Evolutionary conservation across 1,140 invertebrate genomes (phyloP), one percentile per base, ranked within the genome.

Genomic region (Cydia pomonella): DNA sequence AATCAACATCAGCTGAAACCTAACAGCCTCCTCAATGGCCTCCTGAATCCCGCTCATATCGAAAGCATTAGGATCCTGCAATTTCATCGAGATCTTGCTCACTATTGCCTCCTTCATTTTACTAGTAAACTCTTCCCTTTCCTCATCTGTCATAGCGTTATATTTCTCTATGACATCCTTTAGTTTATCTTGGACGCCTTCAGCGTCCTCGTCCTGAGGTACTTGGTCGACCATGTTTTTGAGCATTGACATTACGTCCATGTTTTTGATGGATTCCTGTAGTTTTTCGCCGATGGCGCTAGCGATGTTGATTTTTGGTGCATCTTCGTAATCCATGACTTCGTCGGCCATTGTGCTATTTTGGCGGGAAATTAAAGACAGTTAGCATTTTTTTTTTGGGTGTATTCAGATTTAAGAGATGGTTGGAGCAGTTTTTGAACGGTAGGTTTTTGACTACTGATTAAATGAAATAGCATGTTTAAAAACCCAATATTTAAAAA

Each of bases 121-220:
- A 0, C 72, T 47, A 0, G 87, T 66, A 53, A 94, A 94, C 7
- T 86, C 62, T 3, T 74, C 71, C 18, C 90, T 93, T 3, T 93
- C 91, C 0, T 86, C 81, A 1, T 88, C 83, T 2, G 76, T 63
- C 80, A 94, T 81, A 2, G 78, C 66, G n/a, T 88, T 80, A 72
- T 92, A 94, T 41, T 89, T 81, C 1, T 83, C 62, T 1, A 93
- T 33, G 2, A 94, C 80, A 0, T 78, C 82, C 10, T 82, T 75
- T 2, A 94, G 33, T 75, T 92, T 92, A 2, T 87, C 74, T 1
- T 83, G 77, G 0, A 91, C 81, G 2, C 86, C 85, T 12, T 78
- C 80, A 0, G 84, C 80, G 13, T 87, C 82, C 33, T 86, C 84
- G 59, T 84, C 82, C 5, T 85, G 81, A 0, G 83, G 79, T 9